Conservation (phyloP, 2,113 vertebrate species). For the Erpornis zantholeuca region DNA sequence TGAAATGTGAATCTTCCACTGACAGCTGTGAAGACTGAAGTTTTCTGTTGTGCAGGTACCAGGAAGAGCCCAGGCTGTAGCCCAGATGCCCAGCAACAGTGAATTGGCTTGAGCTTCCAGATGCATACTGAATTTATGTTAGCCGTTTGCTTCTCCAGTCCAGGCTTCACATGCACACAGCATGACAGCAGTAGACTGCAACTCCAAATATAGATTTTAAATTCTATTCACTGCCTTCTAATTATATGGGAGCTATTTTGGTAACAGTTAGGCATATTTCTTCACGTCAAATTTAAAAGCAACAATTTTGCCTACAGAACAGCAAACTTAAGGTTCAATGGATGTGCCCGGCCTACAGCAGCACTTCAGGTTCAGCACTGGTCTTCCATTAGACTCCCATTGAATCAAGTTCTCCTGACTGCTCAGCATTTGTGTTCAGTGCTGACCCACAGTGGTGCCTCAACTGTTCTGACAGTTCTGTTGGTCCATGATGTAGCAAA, state of each 20-base stretch:
- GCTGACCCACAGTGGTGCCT: neutral
- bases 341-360: neutral
- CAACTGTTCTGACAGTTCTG: neutral
- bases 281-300: neutral
- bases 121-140: neutral
- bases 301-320: neutral
- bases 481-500: neutral
- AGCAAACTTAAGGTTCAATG: neutral
- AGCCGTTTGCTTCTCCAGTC: neutral
- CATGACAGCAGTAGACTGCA: neutral
- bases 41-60: neutral
- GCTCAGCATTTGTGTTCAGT: neutral
- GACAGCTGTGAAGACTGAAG: neutral
- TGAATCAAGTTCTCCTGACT: neutral
- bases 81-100: neutral
- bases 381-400: neutral
- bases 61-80: neutral
- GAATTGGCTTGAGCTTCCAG: neutral
- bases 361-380: neutral
- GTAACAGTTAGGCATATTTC: neutral
- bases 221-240: neutral
- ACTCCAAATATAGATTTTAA: neutral
- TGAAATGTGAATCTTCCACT: neutral
- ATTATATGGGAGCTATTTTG: neutral
- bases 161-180: neutral